These are phyloP conservation scores for Epinephelus awoara DNA, from an alignment of 2,797 vertebrate genomes.

Conservation along the genomic window DNA sequence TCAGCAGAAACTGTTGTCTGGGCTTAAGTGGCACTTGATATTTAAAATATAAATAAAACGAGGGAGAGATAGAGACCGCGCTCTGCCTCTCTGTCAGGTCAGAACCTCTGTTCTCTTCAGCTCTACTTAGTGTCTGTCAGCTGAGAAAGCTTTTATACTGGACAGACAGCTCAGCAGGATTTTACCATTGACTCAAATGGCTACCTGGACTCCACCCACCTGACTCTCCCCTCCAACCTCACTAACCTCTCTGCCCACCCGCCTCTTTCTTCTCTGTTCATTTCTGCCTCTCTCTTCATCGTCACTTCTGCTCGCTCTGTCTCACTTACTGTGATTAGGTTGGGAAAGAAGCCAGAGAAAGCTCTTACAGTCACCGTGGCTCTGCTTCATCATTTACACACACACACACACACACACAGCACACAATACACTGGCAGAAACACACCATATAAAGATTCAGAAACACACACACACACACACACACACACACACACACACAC, in stretches of 20 bases:
- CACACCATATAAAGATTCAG: neutral
- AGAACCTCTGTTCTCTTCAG: conserved; percentile 34
- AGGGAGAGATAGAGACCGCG: conserved; percentile 18
- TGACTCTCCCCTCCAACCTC: conserved; percentile 28
- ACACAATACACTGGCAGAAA: too few species aligned
- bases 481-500: conserved; percentile 4
- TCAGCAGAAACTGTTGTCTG: conserved; percentile 73
- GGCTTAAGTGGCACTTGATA: conserved; percentile 66
- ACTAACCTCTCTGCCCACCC: neutral
- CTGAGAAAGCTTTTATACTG: conserved; percentile 58
- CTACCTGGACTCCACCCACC: conserved; percentile 54
- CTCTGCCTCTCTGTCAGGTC: conserved; percentile 25
- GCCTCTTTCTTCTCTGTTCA: neutral
- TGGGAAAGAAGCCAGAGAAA: conserved; percentile 59
- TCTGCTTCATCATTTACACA: conserved; percentile 47
- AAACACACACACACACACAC: conserved; percentile 5
- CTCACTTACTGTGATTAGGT: conserved; percentile 68
- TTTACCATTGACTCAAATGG: conserved; percentile 47
- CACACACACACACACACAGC: conserved; percentile 9
- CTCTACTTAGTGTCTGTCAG: conserved; percentile 46
- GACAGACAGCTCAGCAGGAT: conserved; percentile 69
- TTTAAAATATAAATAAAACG: conserved; percentile 73
- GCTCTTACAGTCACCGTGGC: conserved; percentile 35
- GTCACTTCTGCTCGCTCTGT: neutral
- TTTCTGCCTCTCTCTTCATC: neutral